These are phyloP conservation scores for Allobates femoralis DNA, from an alignment of 2,797 vertebrate species.

Conservation along the genomic window DNA sequence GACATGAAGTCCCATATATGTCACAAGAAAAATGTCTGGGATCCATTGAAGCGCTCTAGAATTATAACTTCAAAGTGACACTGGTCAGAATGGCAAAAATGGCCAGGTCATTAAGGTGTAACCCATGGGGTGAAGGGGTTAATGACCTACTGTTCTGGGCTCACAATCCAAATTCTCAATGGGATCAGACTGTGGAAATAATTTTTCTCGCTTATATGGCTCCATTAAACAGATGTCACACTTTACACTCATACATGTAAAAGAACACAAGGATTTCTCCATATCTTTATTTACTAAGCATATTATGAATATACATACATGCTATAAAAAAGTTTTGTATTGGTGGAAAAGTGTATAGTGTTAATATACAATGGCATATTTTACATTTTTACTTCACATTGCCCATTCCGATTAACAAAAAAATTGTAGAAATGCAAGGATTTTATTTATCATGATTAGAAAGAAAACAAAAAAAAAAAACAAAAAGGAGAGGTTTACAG, in stretches of 20 bases:
- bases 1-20: too few species aligned
- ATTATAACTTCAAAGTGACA: too few species aligned
- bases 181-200: too few species aligned
- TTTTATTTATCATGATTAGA: conserved; percentile 77
- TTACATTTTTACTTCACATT: conserved; percentile 79
- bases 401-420: conserved; percentile 71
- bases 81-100: too few species aligned
- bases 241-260: neutral
- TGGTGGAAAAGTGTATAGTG: conserved; percentile 95
- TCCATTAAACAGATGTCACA: too few species aligned
- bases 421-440: conserved; percentile 78
- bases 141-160: too few species aligned
- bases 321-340: conserved; percentile 85
- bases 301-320: conserved; percentile 94
- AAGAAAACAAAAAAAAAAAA: conserved; percentile 12
- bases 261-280: conserved; percentile 38
- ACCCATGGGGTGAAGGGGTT: too few species aligned
- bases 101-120: too few species aligned
- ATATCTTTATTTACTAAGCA: conserved; percentile 91
- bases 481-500: conserved; percentile 74
- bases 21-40: too few species aligned
- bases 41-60: too few species aligned
- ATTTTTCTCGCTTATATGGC: too few species aligned
- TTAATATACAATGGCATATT: conserved; percentile 96
- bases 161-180: too few species aligned